Base-by-base conservation (phyloP, 2,797 vertebrate species). In the Allobates femoralis region DNA sequence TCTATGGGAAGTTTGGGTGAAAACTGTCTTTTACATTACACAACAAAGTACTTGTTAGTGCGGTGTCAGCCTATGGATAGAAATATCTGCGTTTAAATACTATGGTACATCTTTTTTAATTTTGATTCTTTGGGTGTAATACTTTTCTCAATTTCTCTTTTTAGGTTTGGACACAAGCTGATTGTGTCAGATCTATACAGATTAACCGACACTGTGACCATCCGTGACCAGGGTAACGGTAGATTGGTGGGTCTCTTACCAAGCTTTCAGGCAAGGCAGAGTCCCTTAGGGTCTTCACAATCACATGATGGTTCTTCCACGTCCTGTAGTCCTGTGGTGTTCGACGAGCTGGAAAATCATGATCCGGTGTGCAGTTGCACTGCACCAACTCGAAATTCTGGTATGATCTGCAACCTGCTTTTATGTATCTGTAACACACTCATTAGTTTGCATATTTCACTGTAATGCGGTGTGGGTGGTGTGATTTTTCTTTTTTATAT, bases 321-420 rank as follows among this genome's bases (percentile, higher is more conserved):
- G 0, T 98, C 96, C 30, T 96, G 96, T 84, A 99, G 97, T 85
- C 98, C 98, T 0, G 96, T 99, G 85, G 95, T 99, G 83, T 99
- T 99, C 90, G 98, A 99, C 90, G 98, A 99, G 90, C 88, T 99
- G 58, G 98, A 99, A 85, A 99, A 99, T 91, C 98, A 99, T 0
- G 97, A 99, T 81, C 97, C 98, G 7, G 91, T 99, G 87, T 99
- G 98, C 92, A 96, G 94, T 96, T 93, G 74, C 98, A 99, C 91
- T 97, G 94, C 90, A 83, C 92, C 73, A 92, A 96, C 90, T 95
- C 94, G 83, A 92, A 95, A 89, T 98, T 98, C 92, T 98, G 96
- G 98, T 97, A 91, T 53, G 71, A 1, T 15, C 14, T 18, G 12
- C 51, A 53, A 18, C 12, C 51, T 53, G 7, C 7, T 8, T 46